Evolutionary conservation across 2,888 invertebrate species (phyloP).

Genomic region (Pachymerium ferrugineum): DNA sequence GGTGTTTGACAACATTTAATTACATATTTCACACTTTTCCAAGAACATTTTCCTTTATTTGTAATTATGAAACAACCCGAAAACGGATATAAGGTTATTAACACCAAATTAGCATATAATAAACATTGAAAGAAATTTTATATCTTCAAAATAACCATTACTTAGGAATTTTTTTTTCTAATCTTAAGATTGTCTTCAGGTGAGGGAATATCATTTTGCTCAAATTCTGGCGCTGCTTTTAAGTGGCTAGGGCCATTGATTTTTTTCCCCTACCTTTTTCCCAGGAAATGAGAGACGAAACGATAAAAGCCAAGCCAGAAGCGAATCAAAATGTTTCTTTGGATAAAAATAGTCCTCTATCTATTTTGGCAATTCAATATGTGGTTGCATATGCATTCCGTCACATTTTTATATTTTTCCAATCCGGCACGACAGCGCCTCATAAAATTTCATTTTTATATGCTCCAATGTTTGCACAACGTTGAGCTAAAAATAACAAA

Average conservation of each 20-base stretch:
- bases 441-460: constrained; percentile 17
- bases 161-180: too few species aligned
- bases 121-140: too few species aligned
- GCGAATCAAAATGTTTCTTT: constrained; percentile 20
- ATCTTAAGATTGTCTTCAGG: constrained; percentile 23
- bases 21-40: too few species aligned
- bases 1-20: too few species aligned
- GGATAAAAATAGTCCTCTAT: constrained; percentile 15
- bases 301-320: constrained; percentile 21
- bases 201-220: constrained; percentile 20
- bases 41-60: too few species aligned
- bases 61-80: too few species aligned
- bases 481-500: not conserved
- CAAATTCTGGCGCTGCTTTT: not conserved
- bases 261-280: constrained; percentile 25
- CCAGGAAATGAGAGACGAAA: constrained; percentile 19
- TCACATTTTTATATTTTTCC: constrained; percentile 27
- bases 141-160: too few species aligned
- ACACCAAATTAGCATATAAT: too few species aligned
- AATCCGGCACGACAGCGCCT: constrained; percentile 10
- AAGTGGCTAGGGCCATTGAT: constrained; percentile 17
- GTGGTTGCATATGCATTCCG: constrained; percentile 25
- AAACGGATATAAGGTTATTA: too few species aligned
- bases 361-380: constrained; percentile 27
- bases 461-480: constrained; percentile 6